A percentile compares a stretch with the other conserved stretches of the same genome.
Evolutionary conservation across 2,113 vertebrate species (phyloP).

Genomic region (Eretmodus cyanostictus): DNA sequence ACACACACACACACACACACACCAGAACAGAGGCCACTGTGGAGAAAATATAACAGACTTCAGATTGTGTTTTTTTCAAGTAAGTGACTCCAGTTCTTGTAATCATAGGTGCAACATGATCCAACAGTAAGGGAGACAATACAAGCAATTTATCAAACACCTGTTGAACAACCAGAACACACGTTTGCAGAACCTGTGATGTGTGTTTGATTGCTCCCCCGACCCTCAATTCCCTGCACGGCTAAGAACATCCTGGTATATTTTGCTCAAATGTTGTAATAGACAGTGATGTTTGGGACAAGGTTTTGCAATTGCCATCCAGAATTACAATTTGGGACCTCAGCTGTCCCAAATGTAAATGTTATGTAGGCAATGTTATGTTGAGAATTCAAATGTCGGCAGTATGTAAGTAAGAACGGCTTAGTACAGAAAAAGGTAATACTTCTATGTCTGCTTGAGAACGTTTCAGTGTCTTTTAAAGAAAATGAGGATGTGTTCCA

Average conservation of each 20-base stretch:
- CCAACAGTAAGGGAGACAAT: not conserved
- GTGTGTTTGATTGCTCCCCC: not conserved
- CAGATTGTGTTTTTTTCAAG: not conserved
- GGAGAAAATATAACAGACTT: not conserved
- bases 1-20: not conserved
- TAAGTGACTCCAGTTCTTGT: not conserved
- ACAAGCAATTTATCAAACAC: not conserved
- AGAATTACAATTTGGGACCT: not conserved
- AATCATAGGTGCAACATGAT: not conserved
- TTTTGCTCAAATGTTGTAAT: not conserved
- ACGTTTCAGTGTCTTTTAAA: accelerated
- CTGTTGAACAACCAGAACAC: not conserved
- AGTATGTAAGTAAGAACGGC: not conserved
- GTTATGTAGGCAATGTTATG: not conserved
- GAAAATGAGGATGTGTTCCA: not conserved
- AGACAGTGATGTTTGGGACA: not conserved
- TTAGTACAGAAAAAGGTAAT: not conserved
- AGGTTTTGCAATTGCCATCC: not conserved
- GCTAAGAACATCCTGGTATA: not conserved
- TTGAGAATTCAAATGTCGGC: not conserved
- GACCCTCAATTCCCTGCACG: not conserved
- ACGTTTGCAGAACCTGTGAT: not conserved
- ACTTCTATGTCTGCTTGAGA: not conserved
- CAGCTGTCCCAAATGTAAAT: not conserved
- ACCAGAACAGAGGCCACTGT: not conserved